Base-by-base conservation (phyloP, 2,113 vertebrate genomes). In the Actinemys pallida region DNA sequence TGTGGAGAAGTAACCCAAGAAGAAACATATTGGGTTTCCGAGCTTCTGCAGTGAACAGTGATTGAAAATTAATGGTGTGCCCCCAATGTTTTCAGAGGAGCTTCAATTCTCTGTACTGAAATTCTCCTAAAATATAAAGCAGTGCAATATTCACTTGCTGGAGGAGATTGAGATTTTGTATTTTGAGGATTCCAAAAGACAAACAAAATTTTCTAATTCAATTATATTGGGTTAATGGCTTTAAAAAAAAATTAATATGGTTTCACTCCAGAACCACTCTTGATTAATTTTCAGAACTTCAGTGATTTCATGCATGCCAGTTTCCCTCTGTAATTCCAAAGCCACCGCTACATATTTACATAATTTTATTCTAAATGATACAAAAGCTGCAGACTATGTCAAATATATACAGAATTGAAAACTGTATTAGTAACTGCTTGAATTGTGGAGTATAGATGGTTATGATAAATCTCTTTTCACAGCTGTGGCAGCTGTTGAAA, bases 91-190 rank as follows among this genome's bases (percentile, higher is more conserved):
- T 90, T 87, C 76, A 90, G 4, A 52, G 59, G 52, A 85, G 69
- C 87, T 94, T 94, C 62, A 7, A 81, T 90, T 87, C 11, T 57
- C 31, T 91, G 83, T 79, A 83, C 39, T 52, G 72, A 93, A 88
- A 91, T 81, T 81, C 87, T 93, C 42, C 84, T 52, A 39, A 83
- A 86, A 87, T 3, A 76, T 13, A 54, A n/a, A 57, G 14, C 2
- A 47, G 81, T 1, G 17, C 4, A 76, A 31, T 11, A 86, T 89
- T 81, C 5, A 42, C 59, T 84, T 83, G 53, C 69, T 35, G 80
- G 50, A 94, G 39, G 54, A 93, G 84, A 35, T 3, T 0, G 1
- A 94, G 50, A 79, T 24, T 12, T 24, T 59, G 19, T 65, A 65
- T 6, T 39, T 39, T 5, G 25, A 56, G 13, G 20, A 93, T 84